A percentile compares a stretch with the other conserved stretches of the same genome.
These are phyloP conservation scores for Bufo bufo DNA, from an alignment of 2,113 vertebrate genomes.

Conservation along the genomic window DNA sequence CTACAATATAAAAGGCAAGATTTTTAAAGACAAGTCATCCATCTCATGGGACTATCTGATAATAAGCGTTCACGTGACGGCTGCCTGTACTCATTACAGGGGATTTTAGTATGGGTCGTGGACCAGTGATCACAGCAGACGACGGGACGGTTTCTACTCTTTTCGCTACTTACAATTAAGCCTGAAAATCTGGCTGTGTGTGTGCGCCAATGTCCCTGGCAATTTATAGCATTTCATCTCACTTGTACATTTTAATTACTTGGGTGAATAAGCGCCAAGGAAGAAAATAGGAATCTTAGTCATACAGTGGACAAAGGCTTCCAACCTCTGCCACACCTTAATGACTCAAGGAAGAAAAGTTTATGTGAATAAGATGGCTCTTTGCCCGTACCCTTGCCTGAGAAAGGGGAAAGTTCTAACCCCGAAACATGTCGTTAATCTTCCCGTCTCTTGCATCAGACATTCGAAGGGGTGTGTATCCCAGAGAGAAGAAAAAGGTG, in stretches of 20 bases:
- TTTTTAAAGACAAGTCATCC: neutral
- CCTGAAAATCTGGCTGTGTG: neutral
- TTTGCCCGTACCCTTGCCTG: neutral
- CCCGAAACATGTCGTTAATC: neutral
- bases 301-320: neutral
- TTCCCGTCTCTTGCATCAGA: no score
- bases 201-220: neutral
- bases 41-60: neutral
- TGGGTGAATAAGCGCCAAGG: neutral
- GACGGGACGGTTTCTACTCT: neutral
- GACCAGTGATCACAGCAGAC: no score
- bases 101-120: neutral
- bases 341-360: neutral
- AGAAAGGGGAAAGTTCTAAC: neutral
- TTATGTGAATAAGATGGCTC: neutral
- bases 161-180: neutral
- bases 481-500: no score
- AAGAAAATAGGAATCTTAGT: neutral
- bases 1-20: constrained; percentile 66
- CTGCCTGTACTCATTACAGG: neutral
- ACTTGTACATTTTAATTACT: neutral
- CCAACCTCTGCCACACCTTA: neutral
- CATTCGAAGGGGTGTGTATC: no score
- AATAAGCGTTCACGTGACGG: neutral
- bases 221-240: neutral